Evolutionary conservation across 2,797 vertebrate genomes (phyloP).

Genomic region (Tarsius wallacei): DNA sequence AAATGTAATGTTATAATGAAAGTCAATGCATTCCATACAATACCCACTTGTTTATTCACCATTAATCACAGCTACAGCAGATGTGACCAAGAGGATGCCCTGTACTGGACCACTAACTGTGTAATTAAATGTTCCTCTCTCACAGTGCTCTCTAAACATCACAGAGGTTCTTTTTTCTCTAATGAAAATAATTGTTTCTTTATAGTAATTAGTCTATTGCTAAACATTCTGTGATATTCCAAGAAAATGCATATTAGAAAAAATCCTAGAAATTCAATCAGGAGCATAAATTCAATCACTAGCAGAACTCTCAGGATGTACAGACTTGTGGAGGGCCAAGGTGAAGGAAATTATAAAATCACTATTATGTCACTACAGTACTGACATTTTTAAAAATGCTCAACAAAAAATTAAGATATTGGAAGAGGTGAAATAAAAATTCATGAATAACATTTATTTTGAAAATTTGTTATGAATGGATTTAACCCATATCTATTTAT

Average conservation of each 20-base stretch:
- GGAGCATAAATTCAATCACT: neutral
- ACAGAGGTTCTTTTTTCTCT: constrained; percentile 40
- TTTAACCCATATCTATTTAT: neutral
- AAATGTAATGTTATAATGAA: constrained; percentile 46
- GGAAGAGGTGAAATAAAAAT: neutral
- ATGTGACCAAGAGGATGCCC: neutral
- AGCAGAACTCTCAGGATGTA: neutral
- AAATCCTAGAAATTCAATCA: constrained; percentile 9
- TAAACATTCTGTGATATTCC: constrained; percentile 13
- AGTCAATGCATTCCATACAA: neutral
- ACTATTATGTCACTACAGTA: neutral
- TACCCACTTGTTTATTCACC: constrained; percentile 63
- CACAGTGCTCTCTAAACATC: neutral
- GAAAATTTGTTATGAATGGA: neutral
- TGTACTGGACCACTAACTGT: constrained; percentile 32
- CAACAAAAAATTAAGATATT: neutral
- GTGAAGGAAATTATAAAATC: neutral
- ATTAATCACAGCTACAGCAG: constrained; percentile 63
- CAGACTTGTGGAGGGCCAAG: neutral
- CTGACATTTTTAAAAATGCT: neutral
- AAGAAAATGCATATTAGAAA: neutral
- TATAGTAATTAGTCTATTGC: neutral
- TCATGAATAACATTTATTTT: neutral
- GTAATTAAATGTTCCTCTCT: constrained; percentile 77
- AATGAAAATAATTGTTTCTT: constrained; percentile 69